Evolutionary conservation across 2,888 invertebrate species (phyloP).

Genomic region (Drosophila subsilvestris): DNA sequence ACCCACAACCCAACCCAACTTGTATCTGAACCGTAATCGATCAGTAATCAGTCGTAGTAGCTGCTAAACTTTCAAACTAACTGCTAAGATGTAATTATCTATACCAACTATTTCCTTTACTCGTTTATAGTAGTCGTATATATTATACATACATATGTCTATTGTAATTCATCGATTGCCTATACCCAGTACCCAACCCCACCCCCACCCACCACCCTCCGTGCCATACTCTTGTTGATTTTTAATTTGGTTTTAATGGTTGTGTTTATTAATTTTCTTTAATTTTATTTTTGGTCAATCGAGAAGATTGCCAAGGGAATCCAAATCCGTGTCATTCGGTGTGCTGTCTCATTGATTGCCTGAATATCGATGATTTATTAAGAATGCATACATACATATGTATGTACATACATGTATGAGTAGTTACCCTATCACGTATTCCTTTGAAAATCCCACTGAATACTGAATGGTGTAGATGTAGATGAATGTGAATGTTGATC

Average conservation of each 20-base stretch:
- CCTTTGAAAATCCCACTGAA: too few species aligned
- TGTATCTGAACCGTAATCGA: constrained; percentile 46
- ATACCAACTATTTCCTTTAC: constrained; percentile 57
- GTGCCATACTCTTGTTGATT: background rate
- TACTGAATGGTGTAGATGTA: background rate
- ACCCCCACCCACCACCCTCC: background rate
- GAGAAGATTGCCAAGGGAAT: background rate
- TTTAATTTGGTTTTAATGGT: background rate
- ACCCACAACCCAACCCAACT: constrained; percentile 46
- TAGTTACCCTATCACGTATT: too few species aligned
- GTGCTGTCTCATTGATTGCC: too few species aligned
- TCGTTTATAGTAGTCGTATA: constrained; percentile 25
- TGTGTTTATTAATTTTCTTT: background rate
- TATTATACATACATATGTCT: constrained; percentile 28
- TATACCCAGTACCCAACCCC: background rate
- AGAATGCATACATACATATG: background rate
- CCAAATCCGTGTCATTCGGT: background rate
- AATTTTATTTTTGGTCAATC: too few species aligned
- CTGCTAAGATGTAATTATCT: constrained; percentile 77
- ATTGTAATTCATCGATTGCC: constrained; percentile 19
- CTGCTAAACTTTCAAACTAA: constrained; percentile 70
- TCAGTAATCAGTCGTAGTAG: constrained; percentile 54
- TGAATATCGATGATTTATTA: too few species aligned
- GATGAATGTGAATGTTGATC: too few species aligned
- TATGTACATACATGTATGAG: too few species aligned